Evolutionary conservation across 2,113 vertebrate species (phyloP), one percentile per base, ranked within the genome.

Genomic region (Meles meles): DNA sequence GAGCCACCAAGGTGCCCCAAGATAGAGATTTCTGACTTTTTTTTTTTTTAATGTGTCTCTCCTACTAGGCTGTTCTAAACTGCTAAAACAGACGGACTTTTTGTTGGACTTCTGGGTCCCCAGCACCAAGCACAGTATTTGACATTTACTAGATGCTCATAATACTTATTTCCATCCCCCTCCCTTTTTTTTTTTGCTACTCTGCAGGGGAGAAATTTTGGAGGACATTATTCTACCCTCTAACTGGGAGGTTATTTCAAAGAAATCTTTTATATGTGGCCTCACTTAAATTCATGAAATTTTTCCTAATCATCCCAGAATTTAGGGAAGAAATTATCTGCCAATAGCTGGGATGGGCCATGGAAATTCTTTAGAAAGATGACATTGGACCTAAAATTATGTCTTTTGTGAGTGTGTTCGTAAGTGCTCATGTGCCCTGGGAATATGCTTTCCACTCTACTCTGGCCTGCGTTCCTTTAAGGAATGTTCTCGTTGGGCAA

Each of bases 291-390:
- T 65, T 93, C 85, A 72, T 93, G 93, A 93, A 47, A 52, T 81
- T 90, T 94, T 76, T 97, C 81, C 65, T 89, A 65, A 87, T 88
- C 63, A 9, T 76, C 82, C 21, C 76, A 65, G 67, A 80, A 89
- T 94, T 92, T 96, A 95, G 81, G 77, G 82, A 93, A 67, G 67
- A 74, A 67, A 69, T 85, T 39, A 25, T 81, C 94, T 97, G 96
- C 86, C 96, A 94, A 42, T 42, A 31, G 37, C 82, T 93, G 29
- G 87, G 91, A 71, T 57, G 77, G 93, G 81, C 25, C 67, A 55
- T 95, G 93, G 90, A 96, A 96, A 98, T 95, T 97, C 97, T 94
- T 94, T 90, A 80, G 97, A 96, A 91, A 61, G 87, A 85, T 92
- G 95, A 92, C 95, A 88, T 94, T 57, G 31, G 52, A 79, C 89